Evolutionary conservation across 2,888 invertebrate genomes (phyloP).

Genomic region (Hydrotaea diabolus): DNA sequence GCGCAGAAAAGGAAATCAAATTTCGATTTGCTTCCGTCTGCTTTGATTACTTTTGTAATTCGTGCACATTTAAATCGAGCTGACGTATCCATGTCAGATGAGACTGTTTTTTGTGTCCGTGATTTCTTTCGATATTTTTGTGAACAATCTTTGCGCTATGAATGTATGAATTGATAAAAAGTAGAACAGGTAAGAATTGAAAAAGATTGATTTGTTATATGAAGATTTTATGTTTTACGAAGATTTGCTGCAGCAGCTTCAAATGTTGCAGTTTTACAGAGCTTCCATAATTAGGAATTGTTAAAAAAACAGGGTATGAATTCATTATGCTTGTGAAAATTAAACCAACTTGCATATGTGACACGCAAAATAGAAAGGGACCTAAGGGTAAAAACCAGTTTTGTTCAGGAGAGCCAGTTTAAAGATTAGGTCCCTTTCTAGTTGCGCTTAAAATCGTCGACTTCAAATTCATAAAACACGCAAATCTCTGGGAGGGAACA

Average conservation of each 20-base stretch:
- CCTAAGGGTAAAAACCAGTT: too few relatives aligned
- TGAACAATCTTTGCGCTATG: background rate
- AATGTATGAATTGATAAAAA: constrained; percentile 13
- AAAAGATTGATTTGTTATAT: constrained; percentile 46
- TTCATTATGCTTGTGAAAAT: too few relatives aligned
- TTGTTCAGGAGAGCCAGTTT: too few relatives aligned
- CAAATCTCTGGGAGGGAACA: too few relatives aligned
- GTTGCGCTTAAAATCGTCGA: too few relatives aligned
- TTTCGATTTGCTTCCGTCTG: constrained; percentile 24
- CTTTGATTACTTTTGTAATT: constrained; percentile 43
- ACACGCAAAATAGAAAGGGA: too few relatives aligned
- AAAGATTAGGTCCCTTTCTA: too few relatives aligned
- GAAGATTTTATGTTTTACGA: background rate
- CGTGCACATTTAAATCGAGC: constrained; percentile 22
- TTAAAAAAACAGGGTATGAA: too few relatives aligned
- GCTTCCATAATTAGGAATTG: too few relatives aligned
- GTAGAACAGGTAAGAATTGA: constrained; percentile 32
- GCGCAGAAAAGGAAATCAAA: constrained; percentile 24
- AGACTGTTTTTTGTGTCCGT: constrained; percentile 27
- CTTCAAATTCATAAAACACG: too few relatives aligned
- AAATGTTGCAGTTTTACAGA: constrained; percentile 37
- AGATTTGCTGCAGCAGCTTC: background rate
- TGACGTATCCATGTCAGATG: constrained; percentile 56
- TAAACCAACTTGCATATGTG: too few relatives aligned
- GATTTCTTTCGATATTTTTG: constrained; percentile 5